These are phyloP conservation scores for Folsomia manolachei DNA, from an alignment of 2,888 invertebrate species.

Conservation along the genomic window DNA sequence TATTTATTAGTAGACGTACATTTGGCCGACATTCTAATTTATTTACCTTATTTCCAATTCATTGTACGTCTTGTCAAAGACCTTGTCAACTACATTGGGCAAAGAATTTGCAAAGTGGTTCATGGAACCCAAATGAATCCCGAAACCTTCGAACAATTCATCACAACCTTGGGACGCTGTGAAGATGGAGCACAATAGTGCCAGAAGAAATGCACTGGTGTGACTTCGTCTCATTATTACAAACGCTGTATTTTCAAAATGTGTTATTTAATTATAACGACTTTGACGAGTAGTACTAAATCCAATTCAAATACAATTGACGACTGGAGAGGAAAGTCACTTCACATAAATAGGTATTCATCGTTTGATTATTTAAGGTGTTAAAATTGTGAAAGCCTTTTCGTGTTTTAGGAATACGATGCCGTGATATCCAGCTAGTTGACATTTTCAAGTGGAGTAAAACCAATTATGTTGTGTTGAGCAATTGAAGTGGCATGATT, in stretches of 20 bases:
- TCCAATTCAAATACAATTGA: background rate
- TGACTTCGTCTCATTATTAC: too few species aligned
- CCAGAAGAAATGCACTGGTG: too few species aligned
- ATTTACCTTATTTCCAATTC: conserved; percentile 29
- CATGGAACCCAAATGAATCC: conserved; percentile 28
- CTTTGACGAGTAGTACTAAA: background rate
- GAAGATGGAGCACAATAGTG: background rate
- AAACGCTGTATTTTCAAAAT: too few species aligned
- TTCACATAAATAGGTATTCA: background rate
- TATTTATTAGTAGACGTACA: background rate
- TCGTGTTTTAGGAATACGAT: background rate
- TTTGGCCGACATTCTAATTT: background rate
- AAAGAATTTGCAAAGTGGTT: conserved; percentile 15
- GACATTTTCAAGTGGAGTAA: background rate
- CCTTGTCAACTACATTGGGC: background rate
- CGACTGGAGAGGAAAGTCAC: background rate
- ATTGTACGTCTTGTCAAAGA: conserved; percentile 21
- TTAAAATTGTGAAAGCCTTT: background rate
- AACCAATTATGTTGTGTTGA: background rate
- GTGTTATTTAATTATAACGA: too few species aligned
- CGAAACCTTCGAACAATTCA: conserved; percentile 31
- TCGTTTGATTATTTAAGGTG: background rate
- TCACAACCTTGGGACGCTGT: conserved; percentile 9
- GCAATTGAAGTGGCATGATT: too few species aligned
- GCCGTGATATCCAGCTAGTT: background rate